These are phyloP conservation scores for Atherinosoma microstoma DNA, from an alignment of 2,797 vertebrate genomes.

Conservation along the genomic window DNA sequence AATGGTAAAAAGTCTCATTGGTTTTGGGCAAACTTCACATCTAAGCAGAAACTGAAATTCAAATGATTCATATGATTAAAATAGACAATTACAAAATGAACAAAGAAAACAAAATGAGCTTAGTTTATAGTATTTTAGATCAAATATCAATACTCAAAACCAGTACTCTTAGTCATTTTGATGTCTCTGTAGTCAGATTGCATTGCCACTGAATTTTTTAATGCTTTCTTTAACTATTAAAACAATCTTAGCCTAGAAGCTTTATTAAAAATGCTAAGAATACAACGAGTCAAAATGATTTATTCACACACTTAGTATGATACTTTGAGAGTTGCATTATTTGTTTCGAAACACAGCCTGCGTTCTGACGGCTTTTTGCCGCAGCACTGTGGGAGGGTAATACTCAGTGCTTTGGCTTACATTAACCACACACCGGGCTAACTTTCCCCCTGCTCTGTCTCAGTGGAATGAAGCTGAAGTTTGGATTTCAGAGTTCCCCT, in stretches of 20 bases:
- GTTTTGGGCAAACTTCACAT: slow-evolving; percentile 64
- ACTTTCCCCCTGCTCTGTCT: slow-evolving; percentile 80
- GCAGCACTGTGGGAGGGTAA: slow-evolving; percentile 80
- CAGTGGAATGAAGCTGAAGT: slow-evolving; percentile 81
- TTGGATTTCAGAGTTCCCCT: slow-evolving; percentile 81
- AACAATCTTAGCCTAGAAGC: slow-evolving; percentile 41
- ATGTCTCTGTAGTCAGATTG: slow-evolving; percentile 54
- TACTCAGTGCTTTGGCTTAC: slow-evolving; percentile 82
- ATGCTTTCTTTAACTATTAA: slow-evolving; percentile 46
- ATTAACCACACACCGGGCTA: slow-evolving; percentile 82
- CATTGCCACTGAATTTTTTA: slow-evolving; percentile 40
- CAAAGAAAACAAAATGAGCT: slow-evolving; percentile 39
- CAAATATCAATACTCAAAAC: slow-evolving; percentile 43
- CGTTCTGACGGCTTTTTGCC: slow-evolving; percentile 67
- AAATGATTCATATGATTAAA: slow-evolving; percentile 57
- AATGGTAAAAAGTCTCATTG: slow-evolving; percentile 45
- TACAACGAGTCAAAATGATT: slow-evolving; percentile 69
- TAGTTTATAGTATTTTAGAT: slow-evolving; percentile 46
- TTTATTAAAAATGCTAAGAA: slow-evolving; percentile 57
- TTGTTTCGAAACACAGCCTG: slow-evolving; percentile 74
- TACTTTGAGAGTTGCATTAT: slow-evolving; percentile 67
- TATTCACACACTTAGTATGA: slow-evolving; percentile 64
- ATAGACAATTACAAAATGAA: slow-evolving; percentile 52
- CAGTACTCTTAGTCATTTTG: slow-evolving; percentile 43
- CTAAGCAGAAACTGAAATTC: slow-evolving; percentile 39